Conservation (phyloP, 2,113 vertebrate species). For the Actinemys pallida region DNA sequence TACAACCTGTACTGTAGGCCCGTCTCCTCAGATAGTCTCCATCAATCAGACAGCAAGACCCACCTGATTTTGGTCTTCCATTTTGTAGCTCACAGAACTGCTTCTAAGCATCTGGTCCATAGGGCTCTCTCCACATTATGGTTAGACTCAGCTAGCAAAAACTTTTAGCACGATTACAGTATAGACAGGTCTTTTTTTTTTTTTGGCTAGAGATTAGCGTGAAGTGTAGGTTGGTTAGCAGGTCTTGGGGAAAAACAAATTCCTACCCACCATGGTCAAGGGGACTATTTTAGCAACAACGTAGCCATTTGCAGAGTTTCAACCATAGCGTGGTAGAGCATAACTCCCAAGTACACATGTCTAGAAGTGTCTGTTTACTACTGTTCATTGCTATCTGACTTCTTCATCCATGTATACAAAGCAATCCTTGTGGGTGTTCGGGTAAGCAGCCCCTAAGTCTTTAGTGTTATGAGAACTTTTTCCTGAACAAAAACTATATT, state of each 20-base stretch:
- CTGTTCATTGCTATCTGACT: not conserved
- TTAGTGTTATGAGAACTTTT: not conserved
- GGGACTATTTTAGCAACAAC: not conserved
- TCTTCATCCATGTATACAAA: slow-evolving; percentile 22
- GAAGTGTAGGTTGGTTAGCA: not conserved
- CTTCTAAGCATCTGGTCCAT: not conserved
- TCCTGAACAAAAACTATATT: not conserved
- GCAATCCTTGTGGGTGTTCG: not conserved
- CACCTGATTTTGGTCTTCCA: not conserved
- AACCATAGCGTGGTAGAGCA: not conserved
- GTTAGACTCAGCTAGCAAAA: not conserved
- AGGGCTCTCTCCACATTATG: not conserved
- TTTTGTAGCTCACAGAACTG: not conserved
- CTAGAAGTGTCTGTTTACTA: not conserved
- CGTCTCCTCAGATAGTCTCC: not conserved
- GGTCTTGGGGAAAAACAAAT: not conserved
- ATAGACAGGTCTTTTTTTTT: not conserved
- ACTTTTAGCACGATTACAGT: not conserved
- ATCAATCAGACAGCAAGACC: not conserved
- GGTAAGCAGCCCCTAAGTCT: not conserved
- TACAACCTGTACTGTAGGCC: not conserved
- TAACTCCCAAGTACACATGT: not conserved
- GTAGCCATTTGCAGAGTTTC: not conserved
- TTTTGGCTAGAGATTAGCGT: not conserved
- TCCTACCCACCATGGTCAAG: not conserved